phyloP scores from a whole-genome alignment of 2,888 invertebrate species.

The Calameuta pallipes region DNA sequence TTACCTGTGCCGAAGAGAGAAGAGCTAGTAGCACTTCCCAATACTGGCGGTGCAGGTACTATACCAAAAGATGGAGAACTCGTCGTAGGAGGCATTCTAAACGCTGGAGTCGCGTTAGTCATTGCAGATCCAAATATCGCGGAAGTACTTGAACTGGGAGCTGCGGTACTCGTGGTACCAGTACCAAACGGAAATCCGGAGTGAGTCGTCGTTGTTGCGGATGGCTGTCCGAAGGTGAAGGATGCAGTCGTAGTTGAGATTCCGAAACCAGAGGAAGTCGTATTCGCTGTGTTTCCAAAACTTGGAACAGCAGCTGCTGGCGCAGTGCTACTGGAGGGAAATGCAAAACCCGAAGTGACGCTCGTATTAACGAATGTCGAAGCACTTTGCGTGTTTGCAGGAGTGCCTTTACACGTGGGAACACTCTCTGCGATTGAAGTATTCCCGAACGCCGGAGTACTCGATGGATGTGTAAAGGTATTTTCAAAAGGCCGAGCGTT shows the following conservation, averaged over 20 bases:
- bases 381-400: neutral
- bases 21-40: slow-evolving; percentile 24
- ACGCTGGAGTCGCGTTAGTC: slow-evolving; percentile 25
- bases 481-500: neutral
- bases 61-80: slow-evolving; percentile 25
- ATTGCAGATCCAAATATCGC: slow-evolving; percentile 5
- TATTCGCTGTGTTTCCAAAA: neutral
- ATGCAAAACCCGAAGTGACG: neutral
- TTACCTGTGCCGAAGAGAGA: slow-evolving; percentile 15
- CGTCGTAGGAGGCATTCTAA: slow-evolving; percentile 31
- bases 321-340: neutral
- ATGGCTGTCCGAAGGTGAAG: slow-evolving; percentile 15
- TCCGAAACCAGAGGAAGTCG: neutral
- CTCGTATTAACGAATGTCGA: neutral
- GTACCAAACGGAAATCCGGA: slow-evolving; percentile 26
- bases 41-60: slow-evolving; percentile 28
- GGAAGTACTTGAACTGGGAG: neutral
- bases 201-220: slow-evolving; percentile 19
- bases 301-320: neutral
- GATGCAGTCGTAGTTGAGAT: slow-evolving; percentile 11
- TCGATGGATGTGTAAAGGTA: neutral
- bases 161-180: neutral
- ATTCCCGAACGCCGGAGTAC: neutral
- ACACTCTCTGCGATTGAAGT: neutral
- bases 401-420: neutral